Base-by-base conservation (phyloP, 2,888 invertebrate species). In the Orthosia gracilis region DNA sequence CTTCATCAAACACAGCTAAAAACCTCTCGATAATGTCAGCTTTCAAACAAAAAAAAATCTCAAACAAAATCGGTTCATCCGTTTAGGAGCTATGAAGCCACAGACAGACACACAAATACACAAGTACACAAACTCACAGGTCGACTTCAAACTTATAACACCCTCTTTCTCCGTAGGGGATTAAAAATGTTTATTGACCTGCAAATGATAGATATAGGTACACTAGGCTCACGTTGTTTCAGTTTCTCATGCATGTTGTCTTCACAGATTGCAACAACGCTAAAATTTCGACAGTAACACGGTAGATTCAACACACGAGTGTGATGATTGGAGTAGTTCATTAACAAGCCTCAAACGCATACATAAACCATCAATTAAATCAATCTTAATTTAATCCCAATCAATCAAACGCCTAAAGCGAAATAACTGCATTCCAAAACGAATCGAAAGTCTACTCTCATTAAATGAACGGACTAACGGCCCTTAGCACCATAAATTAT, bases 371-470 rank as follows among this genome's bases (percentile, higher is more conserved):
- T 59, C 61, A 49, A 69, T 76, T 21, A 58, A 1, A 21, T 45
- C 21, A 57, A 76, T 54, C 49, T 40, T 54, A 63, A 78, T 78
- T 21, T 49, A 54, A 72, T 18, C 12, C 15, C 57, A 57, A 66
- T 75, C 69, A 66, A 79, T 69, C 23, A 50, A 45, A 62, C 26
- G 52, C 49, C 40, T 15, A 3, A 4, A 71, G 47, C 21, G 49
- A 82, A 82, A 57, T 65, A 64, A 50, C 65, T 13, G 3, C 40
- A 70, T 69, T 71, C 64, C 54, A 54, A 59, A 78, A 13, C 58
- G 12, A 81, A 77, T 64, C 72, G 86, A 85, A 83, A 87, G 72
- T 76, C 71, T 18, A 57, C 54, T 73, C 73, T 76, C 70, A 66
- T 85, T 70, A 71, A 59, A 59, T 47, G 12, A 57, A 50, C 18